Evolutionary conservation across 2,888 invertebrate genomes (phyloP), one percentile per base, ranked within the genome.

Genomic region (Parnassius glacialis): DNA sequence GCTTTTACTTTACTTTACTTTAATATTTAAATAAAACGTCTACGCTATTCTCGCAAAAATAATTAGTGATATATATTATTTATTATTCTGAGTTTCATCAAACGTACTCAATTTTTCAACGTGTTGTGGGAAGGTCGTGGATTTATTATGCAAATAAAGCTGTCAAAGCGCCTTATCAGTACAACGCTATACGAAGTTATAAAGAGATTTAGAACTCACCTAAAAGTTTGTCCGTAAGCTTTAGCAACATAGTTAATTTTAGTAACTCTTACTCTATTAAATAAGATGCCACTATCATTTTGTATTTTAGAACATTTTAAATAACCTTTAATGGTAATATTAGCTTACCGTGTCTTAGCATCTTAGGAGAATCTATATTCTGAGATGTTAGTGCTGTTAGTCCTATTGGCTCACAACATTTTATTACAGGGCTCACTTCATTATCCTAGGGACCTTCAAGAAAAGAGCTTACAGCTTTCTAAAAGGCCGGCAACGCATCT

Each of bases 101-200:
- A 0, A 20, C 13, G n/a, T 58, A 44, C 43, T 44, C 11, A 25
- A 52, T 58, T 52, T 58, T 58, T 58, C 52, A 51, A 45, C 9
- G 52, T 52, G 25, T 44, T 25, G 51, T 25, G 52, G 13, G 20
- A 44, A n/a, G 43, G 44, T 52, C 25, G 56, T 51, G 52, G 58
- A 58, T 58, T 58, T 58, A 58, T 58, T 58, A 58, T 52, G 58
- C 12, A 52, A 58, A 58, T 52, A 52, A 25, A 52, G 44, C 52
- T 52, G 34, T 58, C 44, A 58, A 58, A 58, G 44, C 25, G 44
- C 52, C 58, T 52, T 25, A 58, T 2, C 34, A 52, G 42, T 25
- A 58, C 52, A 51, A 25, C 44, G 34, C 58, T 25, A 58, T 44
- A n/a, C 51, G n/a, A 25, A 58, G 51, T 42, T 51, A 51, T 58